These are phyloP conservation scores for Chorisops tibialis DNA, from an alignment of 2,888 invertebrate species.

Conservation along the genomic window DNA sequence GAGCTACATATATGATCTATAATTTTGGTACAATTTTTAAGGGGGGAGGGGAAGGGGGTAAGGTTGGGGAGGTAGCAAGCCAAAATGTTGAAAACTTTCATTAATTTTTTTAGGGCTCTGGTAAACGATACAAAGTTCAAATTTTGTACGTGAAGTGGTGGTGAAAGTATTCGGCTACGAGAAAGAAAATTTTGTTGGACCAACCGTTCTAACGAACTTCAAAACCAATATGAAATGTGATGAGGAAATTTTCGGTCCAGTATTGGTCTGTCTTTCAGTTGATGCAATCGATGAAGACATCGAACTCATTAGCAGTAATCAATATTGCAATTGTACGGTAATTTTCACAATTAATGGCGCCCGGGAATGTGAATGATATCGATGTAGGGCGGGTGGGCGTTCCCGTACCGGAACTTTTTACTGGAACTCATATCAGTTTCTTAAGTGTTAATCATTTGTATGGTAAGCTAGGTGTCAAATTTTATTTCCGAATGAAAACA, in stretches of 20 bases:
- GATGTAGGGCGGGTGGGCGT: conserved; percentile 97
- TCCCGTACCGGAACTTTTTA: conserved; percentile 97
- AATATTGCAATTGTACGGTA: conserved; percentile 98
- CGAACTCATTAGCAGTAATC: conserved; percentile 84
- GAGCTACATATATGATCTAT: too few relatives aligned
- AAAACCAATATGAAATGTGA: conserved; percentile 87
- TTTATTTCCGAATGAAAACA: conserved; percentile 97
- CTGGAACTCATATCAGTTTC: conserved; percentile 94
- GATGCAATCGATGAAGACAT: conserved; percentile 94
- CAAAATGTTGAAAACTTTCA: too few relatives aligned
- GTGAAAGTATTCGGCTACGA: conserved; percentile 84
- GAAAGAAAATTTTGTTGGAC: conserved; percentile 97
- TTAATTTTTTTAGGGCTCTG: too few relatives aligned
- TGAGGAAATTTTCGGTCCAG: conserved; percentile 99
- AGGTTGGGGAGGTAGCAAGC: too few relatives aligned
- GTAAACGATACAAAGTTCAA: too few relatives aligned
- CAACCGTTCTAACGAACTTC: conserved; percentile 87
- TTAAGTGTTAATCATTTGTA: conserved; percentile 96
- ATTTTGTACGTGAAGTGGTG: too few relatives aligned
- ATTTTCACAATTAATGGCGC: conserved; percentile 98
- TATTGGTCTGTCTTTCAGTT: conserved; percentile 80
- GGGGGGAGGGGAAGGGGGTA: too few relatives aligned
- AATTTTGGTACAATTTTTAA: too few relatives aligned
- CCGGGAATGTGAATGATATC: conserved; percentile 84
- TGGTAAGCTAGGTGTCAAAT: conserved; percentile 95